phyloP scores from a whole-genome alignment of 2,888 invertebrate species.

The Heterodera filipjevi region DNA sequence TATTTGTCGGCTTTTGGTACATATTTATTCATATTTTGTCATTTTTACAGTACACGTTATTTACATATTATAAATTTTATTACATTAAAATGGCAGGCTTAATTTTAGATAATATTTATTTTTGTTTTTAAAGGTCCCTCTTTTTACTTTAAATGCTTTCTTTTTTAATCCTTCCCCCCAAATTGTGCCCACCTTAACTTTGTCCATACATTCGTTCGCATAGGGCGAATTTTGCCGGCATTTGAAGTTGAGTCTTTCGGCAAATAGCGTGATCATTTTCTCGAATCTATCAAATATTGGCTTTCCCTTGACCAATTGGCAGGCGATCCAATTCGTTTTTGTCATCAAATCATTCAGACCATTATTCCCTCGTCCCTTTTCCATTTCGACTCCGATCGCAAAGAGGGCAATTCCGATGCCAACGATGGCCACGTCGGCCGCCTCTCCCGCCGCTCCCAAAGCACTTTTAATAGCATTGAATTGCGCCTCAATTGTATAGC shows the following conservation, averaged over 20 bases:
- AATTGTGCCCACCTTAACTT: too few species aligned
- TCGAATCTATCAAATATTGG: background rate
- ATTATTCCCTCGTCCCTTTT: too few species aligned
- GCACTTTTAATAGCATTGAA: background rate
- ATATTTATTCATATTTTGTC: too few species aligned
- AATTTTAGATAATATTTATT: too few species aligned
- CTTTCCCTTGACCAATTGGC: background rate
- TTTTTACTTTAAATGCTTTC: too few species aligned
- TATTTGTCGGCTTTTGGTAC: too few species aligned
- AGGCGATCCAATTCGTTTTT: constrained; percentile 1
- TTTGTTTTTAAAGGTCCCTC: too few species aligned
- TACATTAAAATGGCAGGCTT: too few species aligned
- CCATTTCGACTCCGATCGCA: background rate
- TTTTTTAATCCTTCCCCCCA: too few species aligned
- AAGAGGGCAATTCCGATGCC: background rate
- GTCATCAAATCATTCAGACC: background rate
- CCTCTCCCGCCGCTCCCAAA: background rate
- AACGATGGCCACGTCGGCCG: background rate
- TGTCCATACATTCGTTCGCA: too few species aligned
- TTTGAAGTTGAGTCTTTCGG: background rate
- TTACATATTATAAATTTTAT: too few species aligned
- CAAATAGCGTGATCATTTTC: background rate
- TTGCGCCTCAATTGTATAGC: background rate
- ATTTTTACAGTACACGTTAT: too few species aligned
- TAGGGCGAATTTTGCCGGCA: background rate